phyloP scores from a whole-genome alignment of 2,888 invertebrate species.

The Drosophila affinis region DNA sequence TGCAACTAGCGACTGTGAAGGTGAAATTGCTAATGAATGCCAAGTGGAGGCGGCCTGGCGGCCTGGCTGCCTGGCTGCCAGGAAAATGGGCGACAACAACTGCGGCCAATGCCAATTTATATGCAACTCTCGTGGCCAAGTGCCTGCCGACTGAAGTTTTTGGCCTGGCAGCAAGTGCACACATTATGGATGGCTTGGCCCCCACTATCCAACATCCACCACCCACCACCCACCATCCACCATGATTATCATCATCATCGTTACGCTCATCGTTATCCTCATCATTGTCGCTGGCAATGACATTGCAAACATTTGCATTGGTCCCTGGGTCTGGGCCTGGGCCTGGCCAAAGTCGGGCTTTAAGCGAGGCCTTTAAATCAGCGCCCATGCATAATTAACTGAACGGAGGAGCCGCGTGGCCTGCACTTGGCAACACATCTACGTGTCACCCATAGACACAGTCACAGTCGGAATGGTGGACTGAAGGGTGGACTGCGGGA shows the following conservation, averaged over 20 bases:
- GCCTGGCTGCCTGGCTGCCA: slow-evolving; percentile 16
- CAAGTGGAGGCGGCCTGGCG: slow-evolving; percentile 53
- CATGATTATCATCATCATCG: not conserved
- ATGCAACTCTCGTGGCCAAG: slow-evolving; percentile 65
- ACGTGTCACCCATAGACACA: slow-evolving; percentile 10
- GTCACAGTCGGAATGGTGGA: slow-evolving; percentile 19
- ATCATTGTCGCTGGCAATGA: slow-evolving; percentile 42
- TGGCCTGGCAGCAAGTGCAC: slow-evolving; percentile 65
- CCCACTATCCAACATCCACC: not conserved
- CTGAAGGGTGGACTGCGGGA: not conserved
- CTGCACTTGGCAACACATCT: slow-evolving; percentile 54
- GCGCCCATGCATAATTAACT: slow-evolving; percentile 73
- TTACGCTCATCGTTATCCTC: not conserved
- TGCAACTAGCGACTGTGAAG: slow-evolving; percentile 71
- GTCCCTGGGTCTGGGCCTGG: slow-evolving; percentile 12
- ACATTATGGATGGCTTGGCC: slow-evolving; percentile 50
- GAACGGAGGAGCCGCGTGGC: slow-evolving; percentile 30
- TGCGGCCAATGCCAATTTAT: slow-evolving; percentile 72
- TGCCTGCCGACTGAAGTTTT: slow-evolving; percentile 57
- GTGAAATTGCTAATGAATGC: slow-evolving; percentile 77
- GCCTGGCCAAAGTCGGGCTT: slow-evolving; percentile 45
- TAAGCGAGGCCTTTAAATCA: slow-evolving; percentile 62
- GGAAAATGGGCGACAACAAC: slow-evolving; percentile 12
- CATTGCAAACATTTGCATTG: slow-evolving; percentile 63
- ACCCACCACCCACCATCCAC: not conserved